Base-by-base conservation (phyloP, 2,113 vertebrate species). In the Steatornis caripensis region DNA sequence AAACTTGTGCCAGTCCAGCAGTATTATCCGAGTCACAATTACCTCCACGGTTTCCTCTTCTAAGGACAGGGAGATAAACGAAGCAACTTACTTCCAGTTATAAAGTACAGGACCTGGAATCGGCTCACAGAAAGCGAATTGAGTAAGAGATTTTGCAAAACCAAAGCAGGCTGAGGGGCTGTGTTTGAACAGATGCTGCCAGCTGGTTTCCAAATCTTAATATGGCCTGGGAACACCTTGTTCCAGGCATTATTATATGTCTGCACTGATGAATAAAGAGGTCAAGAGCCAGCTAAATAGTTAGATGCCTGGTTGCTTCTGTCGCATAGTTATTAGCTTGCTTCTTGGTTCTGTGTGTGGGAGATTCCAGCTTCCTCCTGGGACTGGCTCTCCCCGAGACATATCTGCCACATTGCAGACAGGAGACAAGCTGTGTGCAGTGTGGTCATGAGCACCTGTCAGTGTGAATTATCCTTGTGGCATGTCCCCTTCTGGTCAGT, bases 341-440 rank as follows among this genome's bases (percentile, higher is more conserved):
- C 4, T 81, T 87, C 45, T 77, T 74, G 54, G 9, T 36, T 88
- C 36, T 57, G n/a, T n/a, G n/a, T n/a, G n/a, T 32, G 24, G 29
- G 10, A 19, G 5, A 4, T 29, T 91, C 51, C 68, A 55, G 13
- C 24, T 55, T 76, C 19, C 19, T 76, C 26, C 16, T 71, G 45
- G 17, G 24, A 24, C 43, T 39, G 19, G 5, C 14, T 64, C 1
- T 79, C 17, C 32, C 18, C 2, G 1, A 6, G 29, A 12, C 0
- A 0, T 45, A 34, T 60, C 36, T 46, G 7, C 19, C 30, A 45
- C 36, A 43, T 39, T 36, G n/a, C 4, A 4, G 24, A 17, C 18
- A 20, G 17, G 8, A 34, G n/a, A 72, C 21, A 77, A 77, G n/a
- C 14, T 49, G 7, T 57, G 12, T n/a, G 11, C 6, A 15, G 8